Evolutionary conservation across 2,888 invertebrate genomes (phyloP).

Genomic region (Drosophila cracens): DNA sequence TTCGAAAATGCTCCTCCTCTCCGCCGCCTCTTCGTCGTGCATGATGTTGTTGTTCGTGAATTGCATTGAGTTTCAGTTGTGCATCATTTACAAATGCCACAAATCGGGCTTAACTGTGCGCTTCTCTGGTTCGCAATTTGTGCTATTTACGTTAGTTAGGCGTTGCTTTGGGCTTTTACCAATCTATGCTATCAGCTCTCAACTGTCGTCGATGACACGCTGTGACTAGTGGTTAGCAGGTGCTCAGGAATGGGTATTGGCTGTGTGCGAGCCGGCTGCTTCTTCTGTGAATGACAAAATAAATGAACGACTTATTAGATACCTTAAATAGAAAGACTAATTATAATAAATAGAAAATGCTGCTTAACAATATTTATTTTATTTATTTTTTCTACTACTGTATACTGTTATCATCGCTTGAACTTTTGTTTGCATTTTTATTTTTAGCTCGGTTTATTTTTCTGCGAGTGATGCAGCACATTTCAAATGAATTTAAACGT

Average conservation of each 20-base stretch:
- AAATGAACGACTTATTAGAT: conserved; percentile 56
- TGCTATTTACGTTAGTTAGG: conserved; percentile 65
- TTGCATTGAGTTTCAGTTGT: conserved; percentile 54
- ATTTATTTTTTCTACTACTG: no score
- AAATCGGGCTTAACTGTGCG: conserved; percentile 39
- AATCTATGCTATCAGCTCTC: conserved; percentile 86
- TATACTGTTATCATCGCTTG: no score
- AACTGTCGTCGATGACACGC: conserved; percentile 85
- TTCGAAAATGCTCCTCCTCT: conserved; percentile 38
- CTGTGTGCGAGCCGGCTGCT: conserved; percentile 91
- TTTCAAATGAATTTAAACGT: neutral
- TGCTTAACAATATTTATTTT: neutral
- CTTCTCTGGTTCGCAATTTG: conserved; percentile 46
- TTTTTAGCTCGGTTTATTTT: neutral
- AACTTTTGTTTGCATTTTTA: neutral
- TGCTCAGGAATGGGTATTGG: conserved; percentile 92
- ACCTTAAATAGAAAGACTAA: neutral
- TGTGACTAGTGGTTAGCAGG: conserved; percentile 88
- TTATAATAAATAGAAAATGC: no score
- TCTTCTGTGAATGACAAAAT: conserved; percentile 88
- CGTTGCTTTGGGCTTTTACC: conserved; percentile 42
- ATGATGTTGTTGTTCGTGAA: conserved; percentile 34
- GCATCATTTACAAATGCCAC: conserved; percentile 26
- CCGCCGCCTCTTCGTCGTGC: conserved; percentile 11
- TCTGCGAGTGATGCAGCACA: neutral